These are phyloP conservation scores for Globodera ellingtonae DNA, from an alignment of 1,140 invertebrate species.

Conservation along the genomic window DNA sequence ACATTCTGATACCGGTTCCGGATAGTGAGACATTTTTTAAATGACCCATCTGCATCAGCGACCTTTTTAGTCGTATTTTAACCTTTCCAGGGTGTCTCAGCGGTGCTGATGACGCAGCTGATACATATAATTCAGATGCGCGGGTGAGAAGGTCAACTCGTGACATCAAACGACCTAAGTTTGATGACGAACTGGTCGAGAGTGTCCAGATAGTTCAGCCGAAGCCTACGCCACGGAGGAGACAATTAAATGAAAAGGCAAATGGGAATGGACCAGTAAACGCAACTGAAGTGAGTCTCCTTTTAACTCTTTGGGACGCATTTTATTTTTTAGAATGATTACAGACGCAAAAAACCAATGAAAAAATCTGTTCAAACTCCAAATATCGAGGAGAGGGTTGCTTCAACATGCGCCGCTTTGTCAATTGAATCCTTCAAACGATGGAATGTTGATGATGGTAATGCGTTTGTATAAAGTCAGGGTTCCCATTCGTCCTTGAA, in stretches of 20 bases:
- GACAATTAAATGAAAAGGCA: slow-evolving; percentile 73
- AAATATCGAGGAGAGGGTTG: slow-evolving; percentile 25
- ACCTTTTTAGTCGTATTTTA: too few species aligned
- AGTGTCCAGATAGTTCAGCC: slow-evolving; percentile 66
- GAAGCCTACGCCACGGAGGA: slow-evolving; percentile 44
- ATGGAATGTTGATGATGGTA: slow-evolving; percentile 88
- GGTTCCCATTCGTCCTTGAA: too few species aligned
- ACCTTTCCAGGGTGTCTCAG: too few species aligned
- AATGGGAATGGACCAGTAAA: background rate
- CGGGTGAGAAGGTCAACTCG: slow-evolving; percentile 75
- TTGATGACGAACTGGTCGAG: slow-evolving; percentile 90
- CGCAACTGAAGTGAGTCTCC: background rate
- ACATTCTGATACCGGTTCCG: too few species aligned
- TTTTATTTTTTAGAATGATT: too few species aligned
- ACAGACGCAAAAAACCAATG: background rate
- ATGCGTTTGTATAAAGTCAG: too few species aligned
- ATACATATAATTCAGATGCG: background rate
- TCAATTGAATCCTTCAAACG: slow-evolving; percentile 79
- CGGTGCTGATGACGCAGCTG: too few species aligned
- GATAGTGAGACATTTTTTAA: too few species aligned
- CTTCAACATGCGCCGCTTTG: slow-evolving; percentile 33
- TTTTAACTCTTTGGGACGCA: background rate
- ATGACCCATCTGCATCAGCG: too few species aligned
- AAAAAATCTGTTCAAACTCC: background rate
- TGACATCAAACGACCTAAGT: slow-evolving; percentile 90